Evolutionary conservation across 2,888 invertebrate species (phyloP).

Genomic region (Matsumyia berberina): DNA sequence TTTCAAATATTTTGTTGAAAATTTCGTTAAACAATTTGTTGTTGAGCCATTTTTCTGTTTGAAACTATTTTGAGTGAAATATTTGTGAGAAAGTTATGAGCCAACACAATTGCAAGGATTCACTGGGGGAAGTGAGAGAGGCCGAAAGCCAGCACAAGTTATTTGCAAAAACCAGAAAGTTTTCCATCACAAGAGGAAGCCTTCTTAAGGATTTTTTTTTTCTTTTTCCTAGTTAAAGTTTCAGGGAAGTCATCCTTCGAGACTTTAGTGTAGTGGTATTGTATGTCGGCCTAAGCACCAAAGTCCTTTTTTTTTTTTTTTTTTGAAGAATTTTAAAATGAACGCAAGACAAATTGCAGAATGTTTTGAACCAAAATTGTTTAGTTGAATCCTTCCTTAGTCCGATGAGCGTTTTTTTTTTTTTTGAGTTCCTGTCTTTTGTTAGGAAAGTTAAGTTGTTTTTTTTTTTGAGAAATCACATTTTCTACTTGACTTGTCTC

Average conservation of each 20-base stretch:
- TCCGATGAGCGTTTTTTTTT: not conserved
- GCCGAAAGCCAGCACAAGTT: not conserved
- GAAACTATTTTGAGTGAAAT: slow-evolving; percentile 21
- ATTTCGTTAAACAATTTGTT: slow-evolving; percentile 13
- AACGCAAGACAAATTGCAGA: slow-evolving; percentile 52
- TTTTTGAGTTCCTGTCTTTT: not conserved
- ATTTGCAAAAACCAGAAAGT: not conserved
- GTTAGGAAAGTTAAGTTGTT: slow-evolving; percentile 7
- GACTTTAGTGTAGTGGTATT: slow-evolving; percentile 9
- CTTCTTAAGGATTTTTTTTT: slow-evolving; percentile 9
- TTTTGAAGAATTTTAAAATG: slow-evolving; percentile 11
- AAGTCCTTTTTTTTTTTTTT: not conserved
- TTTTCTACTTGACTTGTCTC: slow-evolving; percentile 27
- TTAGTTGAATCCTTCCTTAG: slow-evolving; percentile 15
- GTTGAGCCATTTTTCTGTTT: not conserved
- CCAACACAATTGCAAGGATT: slow-evolving; percentile 25
- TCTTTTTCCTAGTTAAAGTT: slow-evolving; percentile 16
- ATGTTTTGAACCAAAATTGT: slow-evolving; percentile 35
- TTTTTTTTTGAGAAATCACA: slow-evolving; percentile 12
- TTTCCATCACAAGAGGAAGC: slow-evolving; percentile 14
- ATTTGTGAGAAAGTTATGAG: slow-evolving; percentile 33
- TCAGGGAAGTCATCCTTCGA: slow-evolving; percentile 27
- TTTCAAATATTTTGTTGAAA: not conserved
- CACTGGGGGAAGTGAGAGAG: not conserved
- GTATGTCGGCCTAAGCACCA: slow-evolving; percentile 2